Base-by-base conservation (phyloP, 2,888 invertebrate genomes). In the Plagodis pulveraria region DNA sequence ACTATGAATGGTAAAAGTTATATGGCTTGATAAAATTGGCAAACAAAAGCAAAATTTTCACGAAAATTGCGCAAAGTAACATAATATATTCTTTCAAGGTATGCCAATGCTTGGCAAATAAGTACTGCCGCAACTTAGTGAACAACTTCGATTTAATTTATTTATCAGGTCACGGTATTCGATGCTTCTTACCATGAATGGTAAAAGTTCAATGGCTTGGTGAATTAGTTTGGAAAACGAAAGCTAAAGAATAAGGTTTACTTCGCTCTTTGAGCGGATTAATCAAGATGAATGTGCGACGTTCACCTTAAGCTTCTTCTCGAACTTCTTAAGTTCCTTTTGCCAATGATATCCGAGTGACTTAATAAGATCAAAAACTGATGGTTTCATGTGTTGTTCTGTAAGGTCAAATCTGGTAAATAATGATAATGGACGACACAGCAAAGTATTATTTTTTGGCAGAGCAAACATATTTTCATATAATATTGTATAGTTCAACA, bases 211-310 rank as follows among this genome's bases (percentile, higher is more conserved):
- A 47, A 12, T 49, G 51, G 6, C 42, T 54, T 58, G 62, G 65
- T 66, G 57, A 66, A 69, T 65, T 66, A 60, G 62, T 69, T 65
- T 52, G 46, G 62, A 55, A 59, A 66, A 63, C 58, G 56, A 63
- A 66, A 65, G 58, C 54, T 63, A 55, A 59, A 62, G 61, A 59
- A 58, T 60, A 50, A 56, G 57, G 50, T 63, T 62, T 62, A 60
- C 54, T 60, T 47, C 44, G 51, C 62, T 53, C 22, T 56, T 62
- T 58, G 56, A 60, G 56, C 50, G 53, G 56, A 62, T 57, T 64
- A 65, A 66, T 66, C 63, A 66, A 63, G 66, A 65, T 64, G 51
- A 44, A 56, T 52, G 49, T 61, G 45, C 36, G 49, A 35, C 34
- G 41, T 38, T 50, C 35, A 6, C 9, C 5, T 11, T 5, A 5